Base-by-base conservation (phyloP, 2,888 invertebrate genomes). In the Brachyptera risi region DNA sequence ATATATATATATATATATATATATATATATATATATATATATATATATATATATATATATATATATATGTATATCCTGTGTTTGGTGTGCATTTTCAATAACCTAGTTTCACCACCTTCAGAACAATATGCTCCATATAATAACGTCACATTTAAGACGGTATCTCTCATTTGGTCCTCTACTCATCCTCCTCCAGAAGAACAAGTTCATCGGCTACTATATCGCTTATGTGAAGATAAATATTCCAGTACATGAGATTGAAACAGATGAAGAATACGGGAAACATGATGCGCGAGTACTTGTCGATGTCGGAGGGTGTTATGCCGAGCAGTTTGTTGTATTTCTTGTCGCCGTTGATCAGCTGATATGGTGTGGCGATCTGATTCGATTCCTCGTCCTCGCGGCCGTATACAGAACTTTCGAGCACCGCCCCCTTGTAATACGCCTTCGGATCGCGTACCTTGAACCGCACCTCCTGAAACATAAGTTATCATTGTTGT, bases 181-280 rank as follows among this genome's bases (percentile, higher is more conserved):
- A 86, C 80, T 86, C 80, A 74, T 83, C 84, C 73, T 82, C 84
- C 71, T 83, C 83, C 67, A 91, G 82, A 73, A 90, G 81, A 75
- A 93, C 93, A 78, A 94, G 83, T 80, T 93, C 94, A 77, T 94
- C 93, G 78, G 92, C 92, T 72, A 94, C 92, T 73, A 93, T 93
- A 82, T 95, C 94, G 75, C 93, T 93, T 76, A 95, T 94, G 83
- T 95, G 94, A 71, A 95, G 83, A 76, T 95, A 95, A 74, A 95
- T 94, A 78, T 95, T 94, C 95, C 95, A 95, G 81, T 95, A 95
- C 94, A 95, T 95, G 70, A 95, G 86, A 80, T 98, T 98, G 85
- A 98, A 98, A 79, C 96, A 92, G 68, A 97, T 91, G 83, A 98
- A 98, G 81, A 96, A 93, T 72, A 96, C 92, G 58, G 98, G 98